phyloP scores from a whole-genome alignment of 2,113 vertebrate species.

The Hippocampus barbouri region DNA sequence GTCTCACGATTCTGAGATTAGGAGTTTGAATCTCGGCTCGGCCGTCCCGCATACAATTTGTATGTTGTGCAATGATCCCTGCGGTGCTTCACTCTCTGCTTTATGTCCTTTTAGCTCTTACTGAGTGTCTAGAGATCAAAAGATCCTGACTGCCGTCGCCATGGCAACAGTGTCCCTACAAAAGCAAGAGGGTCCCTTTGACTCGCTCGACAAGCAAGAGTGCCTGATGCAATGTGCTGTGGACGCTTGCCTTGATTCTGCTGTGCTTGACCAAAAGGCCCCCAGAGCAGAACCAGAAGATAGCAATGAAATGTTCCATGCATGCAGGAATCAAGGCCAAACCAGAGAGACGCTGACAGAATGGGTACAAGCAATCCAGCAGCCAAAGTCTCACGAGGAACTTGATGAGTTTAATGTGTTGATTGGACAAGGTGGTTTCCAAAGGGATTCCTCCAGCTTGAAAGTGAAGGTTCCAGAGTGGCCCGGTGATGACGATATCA shows the following conservation, averaged over 20 bases:
- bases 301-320: constrained; percentile 24
- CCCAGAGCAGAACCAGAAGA: constrained; percentile 46
- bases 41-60: no score
- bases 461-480: constrained; percentile 21
- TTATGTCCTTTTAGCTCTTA: constrained; percentile 24
- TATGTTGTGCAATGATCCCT: constrained; percentile 27
- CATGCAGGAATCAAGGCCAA: constrained; percentile 10
- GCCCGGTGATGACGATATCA: constrained; percentile 28
- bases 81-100: constrained; percentile 5
- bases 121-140: constrained; percentile 32
- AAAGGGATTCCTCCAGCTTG: background rate
- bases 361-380: constrained; percentile 10
- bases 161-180: constrained; percentile 48
- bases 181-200: constrained; percentile 27
- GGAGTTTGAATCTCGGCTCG: background rate
- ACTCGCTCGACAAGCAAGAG: constrained; percentile 27
- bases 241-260: constrained; percentile 4
- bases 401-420: background rate
- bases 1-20: no score
- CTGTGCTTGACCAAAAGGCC: constrained; percentile 25
- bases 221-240: constrained; percentile 17
- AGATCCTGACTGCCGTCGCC: constrained; percentile 32
- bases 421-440: constrained; percentile 7
- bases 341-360: constrained; percentile 11
- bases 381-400: constrained; percentile 6